These are phyloP conservation scores for Clinocottus analis DNA, from an alignment of 2,113 vertebrate genomes.

Conservation along the genomic window DNA sequence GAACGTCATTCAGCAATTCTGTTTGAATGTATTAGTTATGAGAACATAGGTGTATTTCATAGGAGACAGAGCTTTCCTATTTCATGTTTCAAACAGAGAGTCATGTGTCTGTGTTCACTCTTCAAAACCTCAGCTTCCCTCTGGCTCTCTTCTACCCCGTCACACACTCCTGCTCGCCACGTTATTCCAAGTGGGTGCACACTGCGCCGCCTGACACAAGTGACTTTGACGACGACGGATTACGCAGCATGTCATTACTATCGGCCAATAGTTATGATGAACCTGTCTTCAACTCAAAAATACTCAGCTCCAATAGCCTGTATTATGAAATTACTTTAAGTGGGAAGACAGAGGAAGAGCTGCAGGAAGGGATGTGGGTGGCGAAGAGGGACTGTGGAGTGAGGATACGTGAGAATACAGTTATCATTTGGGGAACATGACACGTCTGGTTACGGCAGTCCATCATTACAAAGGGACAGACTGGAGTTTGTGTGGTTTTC, in stretches of 20 bases:
- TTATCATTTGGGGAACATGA: background rate
- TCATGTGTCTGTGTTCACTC: background rate
- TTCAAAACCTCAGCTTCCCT: background rate
- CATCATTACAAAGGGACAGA: background rate
- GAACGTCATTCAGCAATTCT: background rate
- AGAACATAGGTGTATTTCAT: background rate
- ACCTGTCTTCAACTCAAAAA: conserved; percentile 6
- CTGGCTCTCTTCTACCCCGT: background rate
- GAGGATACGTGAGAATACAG: background rate
- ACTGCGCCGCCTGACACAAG: background rate
- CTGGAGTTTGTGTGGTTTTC: background rate
- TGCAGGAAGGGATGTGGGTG: background rate
- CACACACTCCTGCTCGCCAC: background rate
- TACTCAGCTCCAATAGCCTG: background rate
- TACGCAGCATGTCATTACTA: background rate
- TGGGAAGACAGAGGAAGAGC: background rate
- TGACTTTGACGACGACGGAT: conserved; percentile 11
- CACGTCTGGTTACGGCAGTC: background rate
- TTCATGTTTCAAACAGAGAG: background rate
- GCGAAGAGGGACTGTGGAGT: background rate
- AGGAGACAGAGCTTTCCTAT: background rate
- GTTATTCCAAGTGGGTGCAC: conserved; percentile 44
- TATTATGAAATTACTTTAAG: conserved; percentile 8
- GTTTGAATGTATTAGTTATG: background rate
- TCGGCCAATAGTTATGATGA: conserved; percentile 10